phyloP scores from a whole-genome alignment of 2,797 vertebrate species.

The Trachops cirrhosus region DNA sequence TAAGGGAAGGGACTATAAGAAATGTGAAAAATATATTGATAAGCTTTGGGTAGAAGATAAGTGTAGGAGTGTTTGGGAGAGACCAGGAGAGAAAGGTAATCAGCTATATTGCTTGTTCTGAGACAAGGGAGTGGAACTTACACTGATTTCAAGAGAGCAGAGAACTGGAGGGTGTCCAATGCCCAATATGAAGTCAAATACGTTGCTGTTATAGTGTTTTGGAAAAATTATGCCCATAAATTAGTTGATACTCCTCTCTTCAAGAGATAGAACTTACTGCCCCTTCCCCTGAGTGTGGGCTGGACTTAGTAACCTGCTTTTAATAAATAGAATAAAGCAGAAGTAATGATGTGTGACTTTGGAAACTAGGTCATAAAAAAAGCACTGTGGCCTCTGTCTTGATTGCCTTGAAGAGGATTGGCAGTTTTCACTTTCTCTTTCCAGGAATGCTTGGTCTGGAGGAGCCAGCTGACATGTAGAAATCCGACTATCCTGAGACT shows the following conservation, averaged over 20 bases:
- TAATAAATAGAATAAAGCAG: not conserved
- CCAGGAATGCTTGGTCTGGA: not conserved
- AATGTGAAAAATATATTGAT: not conserved
- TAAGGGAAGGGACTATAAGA: not conserved
- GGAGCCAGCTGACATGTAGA: not conserved
- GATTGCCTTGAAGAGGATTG: not conserved
- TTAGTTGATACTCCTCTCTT: not conserved
- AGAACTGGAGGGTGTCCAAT: not conserved
- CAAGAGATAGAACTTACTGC: not conserved
- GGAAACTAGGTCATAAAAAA: not conserved
- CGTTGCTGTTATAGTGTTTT: not conserved
- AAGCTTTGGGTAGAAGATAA: not conserved
- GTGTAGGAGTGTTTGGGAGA: not conserved
- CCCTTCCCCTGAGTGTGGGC: not conserved
- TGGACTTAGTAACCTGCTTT: not conserved
- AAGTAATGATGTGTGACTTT: not conserved
- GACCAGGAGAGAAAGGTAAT: not conserved
- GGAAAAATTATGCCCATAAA: not conserved
- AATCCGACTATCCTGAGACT: not conserved
- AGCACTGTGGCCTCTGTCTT: not conserved
- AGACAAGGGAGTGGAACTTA: not conserved
- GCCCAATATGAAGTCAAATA: not conserved
- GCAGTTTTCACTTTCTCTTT: not conserved
- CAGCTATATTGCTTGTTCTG: not conserved
- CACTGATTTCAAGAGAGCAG: not conserved